A percentile compares a stretch with the other conserved stretches of the same genome.
Evolutionary conservation across 1,140 invertebrate species (phyloP).

Genomic region (Platorchestia sp.): DNA sequence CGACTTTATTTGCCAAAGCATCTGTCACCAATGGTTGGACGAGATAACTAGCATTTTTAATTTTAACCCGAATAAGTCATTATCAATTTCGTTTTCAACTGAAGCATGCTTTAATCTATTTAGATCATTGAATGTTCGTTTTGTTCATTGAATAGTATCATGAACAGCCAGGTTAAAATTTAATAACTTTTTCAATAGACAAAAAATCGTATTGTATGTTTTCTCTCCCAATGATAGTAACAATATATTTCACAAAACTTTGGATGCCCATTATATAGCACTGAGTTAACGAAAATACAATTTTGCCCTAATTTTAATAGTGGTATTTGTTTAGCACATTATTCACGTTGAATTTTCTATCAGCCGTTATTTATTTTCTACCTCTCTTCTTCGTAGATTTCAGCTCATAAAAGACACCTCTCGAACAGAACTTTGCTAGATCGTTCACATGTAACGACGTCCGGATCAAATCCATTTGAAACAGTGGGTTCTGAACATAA

Average conservation of each 20-base stretch:
- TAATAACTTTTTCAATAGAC: not conserved
- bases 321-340: not conserved
- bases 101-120: not conserved
- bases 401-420: not conserved
- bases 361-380: not conserved
- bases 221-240: not conserved
- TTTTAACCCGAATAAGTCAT: no score
- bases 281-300: not conserved
- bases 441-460: not conserved
- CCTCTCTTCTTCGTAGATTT: not conserved
- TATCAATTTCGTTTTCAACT: no score
- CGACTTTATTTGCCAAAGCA: not conserved
- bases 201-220: not conserved
- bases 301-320: not conserved
- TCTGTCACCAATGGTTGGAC: not conserved
- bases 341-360: not conserved
- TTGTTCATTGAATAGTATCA: not conserved
- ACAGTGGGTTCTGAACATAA: not conserved
- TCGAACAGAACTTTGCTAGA: not conserved
- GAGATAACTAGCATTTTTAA: not conserved
- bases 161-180: not conserved
- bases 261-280: not conserved
- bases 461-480: not conserved
- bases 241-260: not conserved
- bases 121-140: not conserved